phyloP scores from a whole-genome alignment of 2,797 vertebrate species.

The Thalassophryne amazonica region DNA sequence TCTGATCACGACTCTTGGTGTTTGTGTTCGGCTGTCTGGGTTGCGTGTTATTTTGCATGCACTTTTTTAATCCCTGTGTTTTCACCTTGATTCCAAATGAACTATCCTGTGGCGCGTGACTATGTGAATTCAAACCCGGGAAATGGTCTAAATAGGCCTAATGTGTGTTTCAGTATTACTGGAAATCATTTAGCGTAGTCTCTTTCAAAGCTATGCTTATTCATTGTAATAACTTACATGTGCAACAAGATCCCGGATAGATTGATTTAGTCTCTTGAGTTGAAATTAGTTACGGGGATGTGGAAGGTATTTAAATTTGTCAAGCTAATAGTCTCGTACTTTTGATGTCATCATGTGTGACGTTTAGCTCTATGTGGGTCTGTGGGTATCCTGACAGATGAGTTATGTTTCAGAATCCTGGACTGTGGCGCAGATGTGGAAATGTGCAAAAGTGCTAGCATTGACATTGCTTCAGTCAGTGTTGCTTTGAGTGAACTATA shows the following conservation, averaged over 20 bases:
- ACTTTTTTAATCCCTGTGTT: too few relatives aligned
- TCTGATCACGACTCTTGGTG: too few relatives aligned
- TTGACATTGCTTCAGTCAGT: too few relatives aligned
- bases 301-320: conserved; percentile 61
- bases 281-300: conserved; percentile 64
- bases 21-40: too few relatives aligned
- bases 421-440: conserved; percentile 4
- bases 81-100: too few relatives aligned
- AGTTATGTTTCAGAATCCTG: conserved; percentile 23
- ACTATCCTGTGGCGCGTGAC: too few relatives aligned
- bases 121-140: too few relatives aligned
- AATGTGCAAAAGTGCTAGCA: too few relatives aligned
- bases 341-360: conserved; percentile 39
- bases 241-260: conserved; percentile 56
- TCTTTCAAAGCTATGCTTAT: conserved; percentile 39
- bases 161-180: not conserved
- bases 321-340: conserved; percentile 49
- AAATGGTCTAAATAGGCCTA: too few relatives aligned
- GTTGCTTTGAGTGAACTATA: too few relatives aligned
- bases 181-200: not conserved
- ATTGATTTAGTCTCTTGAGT: conserved; percentile 62
- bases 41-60: too few relatives aligned
- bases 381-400: conserved; percentile 33
- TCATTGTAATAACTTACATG: conserved; percentile 52
- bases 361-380: conserved; percentile 24